phyloP scores from a whole-genome alignment of 2,797 vertebrate genomes.

The Dallia pectoralis region DNA sequence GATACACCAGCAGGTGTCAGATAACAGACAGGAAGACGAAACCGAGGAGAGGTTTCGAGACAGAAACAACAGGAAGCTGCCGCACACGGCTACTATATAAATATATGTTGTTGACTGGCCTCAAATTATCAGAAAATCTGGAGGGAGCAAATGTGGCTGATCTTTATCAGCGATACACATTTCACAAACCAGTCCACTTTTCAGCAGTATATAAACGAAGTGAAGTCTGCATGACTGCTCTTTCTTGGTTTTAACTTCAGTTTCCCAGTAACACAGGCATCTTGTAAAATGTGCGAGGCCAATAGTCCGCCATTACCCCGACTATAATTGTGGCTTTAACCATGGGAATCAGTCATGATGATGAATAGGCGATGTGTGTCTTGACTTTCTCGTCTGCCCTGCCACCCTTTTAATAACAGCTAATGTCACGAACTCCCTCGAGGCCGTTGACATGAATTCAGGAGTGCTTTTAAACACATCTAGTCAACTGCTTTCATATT shows the following conservation, averaged over 20 bases:
- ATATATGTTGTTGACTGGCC: background rate
- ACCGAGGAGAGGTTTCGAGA: conserved; percentile 37
- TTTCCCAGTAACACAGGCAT: background rate
- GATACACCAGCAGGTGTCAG: conserved; percentile 32
- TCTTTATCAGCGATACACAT: conserved; percentile 37
- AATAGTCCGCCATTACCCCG: background rate
- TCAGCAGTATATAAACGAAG: conserved; percentile 28
- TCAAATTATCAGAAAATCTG: conserved; percentile 21
- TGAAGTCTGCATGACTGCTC: conserved; percentile 19
- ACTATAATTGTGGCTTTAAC: conserved; percentile 13
- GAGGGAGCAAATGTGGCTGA: conserved; percentile 23
- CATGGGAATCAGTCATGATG: conserved; percentile 16
- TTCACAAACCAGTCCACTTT: background rate
- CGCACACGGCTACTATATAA: background rate
- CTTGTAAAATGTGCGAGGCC: background rate
- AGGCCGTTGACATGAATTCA: conserved; percentile 18
- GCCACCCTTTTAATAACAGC: conserved; percentile 25
- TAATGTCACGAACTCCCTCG: conserved; percentile 26
- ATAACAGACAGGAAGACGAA: conserved; percentile 34
- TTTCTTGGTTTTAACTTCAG: conserved; percentile 1
- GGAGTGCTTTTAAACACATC: conserved; percentile 20
- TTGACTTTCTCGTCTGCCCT: background rate
- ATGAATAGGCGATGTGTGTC: conserved; percentile 22
- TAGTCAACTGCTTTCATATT: conserved; percentile 38
- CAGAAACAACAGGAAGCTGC: conserved; percentile 8